phyloP scores from a whole-genome alignment of 2,888 invertebrate species.

The Meta bourneti region DNA sequence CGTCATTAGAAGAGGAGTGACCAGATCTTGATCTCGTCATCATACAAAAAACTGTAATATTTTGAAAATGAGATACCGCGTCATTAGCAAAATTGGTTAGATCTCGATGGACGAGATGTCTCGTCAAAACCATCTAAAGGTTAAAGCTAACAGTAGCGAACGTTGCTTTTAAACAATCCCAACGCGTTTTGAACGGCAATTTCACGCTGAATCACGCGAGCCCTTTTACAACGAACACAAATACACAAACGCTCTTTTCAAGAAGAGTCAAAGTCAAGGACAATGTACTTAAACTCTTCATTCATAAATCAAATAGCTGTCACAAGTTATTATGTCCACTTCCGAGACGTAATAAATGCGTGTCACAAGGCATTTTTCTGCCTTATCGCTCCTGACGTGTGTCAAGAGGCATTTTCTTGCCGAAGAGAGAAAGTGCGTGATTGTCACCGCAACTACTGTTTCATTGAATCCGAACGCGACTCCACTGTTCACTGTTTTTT shows the following conservation, averaged over 20 bases:
- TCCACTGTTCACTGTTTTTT: not conserved
- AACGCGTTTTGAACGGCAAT: too few species aligned
- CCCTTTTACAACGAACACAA: not conserved
- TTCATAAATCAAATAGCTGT: conserved; percentile 33
- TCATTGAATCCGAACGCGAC: not conserved
- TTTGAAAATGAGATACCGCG: too few species aligned
- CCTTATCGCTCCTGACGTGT: conserved; percentile 36
- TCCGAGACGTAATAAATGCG: conserved; percentile 39
- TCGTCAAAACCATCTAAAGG: too few species aligned
- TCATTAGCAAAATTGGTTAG: too few species aligned
- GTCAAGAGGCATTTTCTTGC: conserved; percentile 33
- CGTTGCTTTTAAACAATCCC: too few species aligned
- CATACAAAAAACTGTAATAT: too few species aligned
- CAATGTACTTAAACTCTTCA: conserved; percentile 29
- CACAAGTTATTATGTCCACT: conserved; percentile 14
- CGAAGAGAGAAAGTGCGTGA: conserved; percentile 27
- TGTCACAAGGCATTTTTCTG: conserved; percentile 31
- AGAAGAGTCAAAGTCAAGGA: conserved; percentile 41
- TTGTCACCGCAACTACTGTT: conserved; percentile 33
- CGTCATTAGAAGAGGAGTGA: too few species aligned
- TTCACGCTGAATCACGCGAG: not conserved
- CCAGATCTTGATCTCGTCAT: too few species aligned
- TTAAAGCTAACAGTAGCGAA: too few species aligned
- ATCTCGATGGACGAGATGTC: too few species aligned
- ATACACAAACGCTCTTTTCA: conserved; percentile 7